Base-by-base conservation (phyloP, 2,797 vertebrate genomes). In the Liparis tanakae region DNA sequence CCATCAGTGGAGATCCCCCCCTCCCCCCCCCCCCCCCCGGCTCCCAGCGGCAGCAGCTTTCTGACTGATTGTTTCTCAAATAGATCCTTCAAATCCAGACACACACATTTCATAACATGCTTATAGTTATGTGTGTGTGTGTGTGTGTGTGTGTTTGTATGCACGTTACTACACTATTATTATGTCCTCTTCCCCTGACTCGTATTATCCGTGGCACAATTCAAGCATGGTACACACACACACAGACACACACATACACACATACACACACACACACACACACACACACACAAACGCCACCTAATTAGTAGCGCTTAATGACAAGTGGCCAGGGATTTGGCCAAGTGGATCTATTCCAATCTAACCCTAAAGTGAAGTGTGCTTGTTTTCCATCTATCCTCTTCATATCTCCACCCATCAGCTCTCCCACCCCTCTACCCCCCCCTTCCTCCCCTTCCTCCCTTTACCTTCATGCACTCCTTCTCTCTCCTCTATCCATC, bases 251-350 rank as follows among this genome's bases (percentile, higher is more conserved):
- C 59, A 36, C 10, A 69, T 13, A 62, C 72, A 62, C 39, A 70
- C 56, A 68, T 65, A 62, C 78, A 76, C 56, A 68, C 68, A 62
- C 78, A 76, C 54, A 64, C 1, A 25, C 59, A 36, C 10, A 69
- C 15, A 62, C 72, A 62, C 39, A 70, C 56, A 68, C 68, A 62
- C 78, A 76, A 59, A 64, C 1, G 33, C 59, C 30, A 65, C 46
- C 22, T 66, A 67, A 67, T 55, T 55, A 51, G 70, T 61, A 41
- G 70, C 18, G 18, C 86, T 88, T 87, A 79, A 85, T 86, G 88
- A 84, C 70, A 87, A 86, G 87, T 85, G 81, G 63, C 75, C 74
- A 67, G 85, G 86, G 85, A 88, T 89, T 90, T 88, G 81, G 74
- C 70, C 72, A 53, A 87, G 81, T 86, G 81, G 81, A 83, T 89